phyloP scores from a whole-genome alignment of 2,888 invertebrate species.

The Pteria penguin region DNA sequence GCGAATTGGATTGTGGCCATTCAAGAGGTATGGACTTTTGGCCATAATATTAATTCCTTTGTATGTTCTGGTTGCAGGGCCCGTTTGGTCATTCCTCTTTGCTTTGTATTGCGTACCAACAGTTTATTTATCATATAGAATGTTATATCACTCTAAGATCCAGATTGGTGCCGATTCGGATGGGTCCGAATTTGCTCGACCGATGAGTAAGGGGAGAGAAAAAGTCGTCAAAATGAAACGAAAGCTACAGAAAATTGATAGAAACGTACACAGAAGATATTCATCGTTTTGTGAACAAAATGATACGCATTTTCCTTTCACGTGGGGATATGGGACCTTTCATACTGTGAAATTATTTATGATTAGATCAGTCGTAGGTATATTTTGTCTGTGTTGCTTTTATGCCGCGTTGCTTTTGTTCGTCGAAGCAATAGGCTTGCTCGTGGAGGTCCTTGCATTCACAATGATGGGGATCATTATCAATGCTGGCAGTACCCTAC shows the following conservation, averaged over 20 bases:
- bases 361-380: slow-evolving; percentile 57
- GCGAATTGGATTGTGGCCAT: slow-evolving; percentile 74
- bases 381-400: slow-evolving; percentile 65
- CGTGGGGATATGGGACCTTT: slow-evolving; percentile 51
- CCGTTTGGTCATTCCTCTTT: slow-evolving; percentile 65
- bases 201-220: slow-evolving; percentile 47
- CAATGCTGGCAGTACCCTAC: slow-evolving; percentile 74
- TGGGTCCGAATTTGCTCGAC: slow-evolving; percentile 31
- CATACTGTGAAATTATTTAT: slow-evolving; percentile 40
- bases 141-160: slow-evolving; percentile 62
- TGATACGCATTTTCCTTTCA: slow-evolving; percentile 55
- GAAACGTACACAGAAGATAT: slow-evolving; percentile 49
- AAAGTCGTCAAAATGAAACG: slow-evolving; percentile 53
- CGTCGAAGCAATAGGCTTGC: slow-evolving; percentile 73
- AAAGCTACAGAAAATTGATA: slow-evolving; percentile 58
- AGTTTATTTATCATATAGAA: slow-evolving; percentile 71
- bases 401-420: slow-evolving; percentile 70
- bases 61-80: slow-evolving; percentile 66
- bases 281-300: slow-evolving; percentile 42
- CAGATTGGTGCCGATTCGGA: not conserved
- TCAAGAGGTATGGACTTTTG: slow-evolving; percentile 72
- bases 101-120: slow-evolving; percentile 74
- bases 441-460: slow-evolving; percentile 75
- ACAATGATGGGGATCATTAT: slow-evolving; percentile 78
- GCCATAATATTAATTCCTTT: slow-evolving; percentile 71